Percentiles rank a stretch among this genome's conserved stretches.
Conservation (phyloP, 1,140 invertebrate species). For the Elymnias hypermnestra region DNA sequence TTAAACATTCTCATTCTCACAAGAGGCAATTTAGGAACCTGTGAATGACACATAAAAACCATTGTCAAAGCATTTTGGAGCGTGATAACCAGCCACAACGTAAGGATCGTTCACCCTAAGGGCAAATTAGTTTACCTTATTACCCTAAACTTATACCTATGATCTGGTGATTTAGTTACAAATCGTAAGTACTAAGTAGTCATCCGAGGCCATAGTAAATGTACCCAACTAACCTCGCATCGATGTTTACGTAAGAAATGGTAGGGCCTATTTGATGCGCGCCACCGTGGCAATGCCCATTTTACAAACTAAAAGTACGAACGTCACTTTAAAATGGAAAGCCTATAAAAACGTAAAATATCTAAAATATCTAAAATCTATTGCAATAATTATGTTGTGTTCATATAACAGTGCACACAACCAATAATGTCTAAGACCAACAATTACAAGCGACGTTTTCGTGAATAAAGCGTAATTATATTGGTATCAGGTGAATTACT, state of each 20-base stretch:
- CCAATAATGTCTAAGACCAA: neutral
- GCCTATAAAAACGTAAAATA: neutral
- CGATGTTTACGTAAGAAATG: constrained; percentile 44
- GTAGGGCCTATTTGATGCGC: constrained; percentile 67
- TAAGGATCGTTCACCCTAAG: constrained; percentile 8
- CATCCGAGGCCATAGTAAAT: constrained; percentile 12
- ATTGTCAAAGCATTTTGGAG: constrained; percentile 12
- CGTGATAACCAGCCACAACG: constrained; percentile 18
- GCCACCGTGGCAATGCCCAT: constrained; percentile 71
- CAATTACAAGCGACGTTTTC: constrained; percentile 6
- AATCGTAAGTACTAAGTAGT: neutral
- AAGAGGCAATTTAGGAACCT: neutral
- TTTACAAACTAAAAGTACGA: constrained; percentile 73
- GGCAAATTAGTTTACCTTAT: constrained; percentile 1
- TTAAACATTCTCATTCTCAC: constrained; percentile 11
- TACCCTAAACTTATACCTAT: neutral
- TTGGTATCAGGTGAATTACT: constrained; percentile 37
- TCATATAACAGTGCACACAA: neutral
- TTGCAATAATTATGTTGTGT: neutral
- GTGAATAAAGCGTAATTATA: constrained; percentile 15
- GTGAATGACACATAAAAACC: neutral
- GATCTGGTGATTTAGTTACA: neutral
- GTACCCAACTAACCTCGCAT: constrained; percentile 61
- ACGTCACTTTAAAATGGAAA: neutral
- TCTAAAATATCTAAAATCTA: no score